Evolutionary conservation across 1,140 invertebrate species (phyloP).

Genomic region (Condylostylus longicornis): DNA sequence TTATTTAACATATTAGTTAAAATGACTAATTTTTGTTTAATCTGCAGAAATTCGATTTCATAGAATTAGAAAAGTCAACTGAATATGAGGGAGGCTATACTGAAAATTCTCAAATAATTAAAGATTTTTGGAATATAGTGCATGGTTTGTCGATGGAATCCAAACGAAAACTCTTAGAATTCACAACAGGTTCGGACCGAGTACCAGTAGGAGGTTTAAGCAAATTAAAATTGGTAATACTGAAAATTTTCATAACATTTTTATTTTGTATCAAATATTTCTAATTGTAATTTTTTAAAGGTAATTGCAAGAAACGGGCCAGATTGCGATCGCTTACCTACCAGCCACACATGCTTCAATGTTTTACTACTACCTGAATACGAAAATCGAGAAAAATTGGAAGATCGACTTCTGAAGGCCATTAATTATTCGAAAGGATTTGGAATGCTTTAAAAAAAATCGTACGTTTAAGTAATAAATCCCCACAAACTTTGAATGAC

Average conservation of each 20-base stretch:
- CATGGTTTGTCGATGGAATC: slow-evolving; percentile 66
- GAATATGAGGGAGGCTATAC: slow-evolving; percentile 89
- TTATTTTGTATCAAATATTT: no score
- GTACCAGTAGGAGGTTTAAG: slow-evolving; percentile 88
- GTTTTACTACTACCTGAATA: slow-evolving; percentile 85
- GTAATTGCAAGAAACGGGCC: slow-evolving; percentile 62
- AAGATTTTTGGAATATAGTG: slow-evolving; percentile 91
- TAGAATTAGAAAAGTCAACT: slow-evolving; percentile 75
- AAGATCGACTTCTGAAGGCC: slow-evolving; percentile 75
- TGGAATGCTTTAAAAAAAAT: slow-evolving; percentile 69
- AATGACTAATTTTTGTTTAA: slow-evolving; percentile 1
- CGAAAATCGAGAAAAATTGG: slow-evolving; percentile 62
- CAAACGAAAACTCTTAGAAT: slow-evolving; percentile 82
- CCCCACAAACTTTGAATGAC: no score
- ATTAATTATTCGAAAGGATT: slow-evolving; percentile 80
- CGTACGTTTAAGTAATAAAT: no score
- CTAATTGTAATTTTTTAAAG: no score
- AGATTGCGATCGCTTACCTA: slow-evolving; percentile 63
- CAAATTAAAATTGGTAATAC: slow-evolving; percentile 67
- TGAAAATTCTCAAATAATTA: slow-evolving; percentile 64
- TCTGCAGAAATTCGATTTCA: slow-evolving; percentile 65
- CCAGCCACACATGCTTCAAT: slow-evolving; percentile 93
- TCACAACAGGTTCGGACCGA: slow-evolving; percentile 86
- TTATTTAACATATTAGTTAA: slow-evolving; percentile 8
- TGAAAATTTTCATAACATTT: no score